Evolutionary conservation across 2,888 invertebrate species (phyloP).

Genomic region (Gisinianus flammeolus): DNA sequence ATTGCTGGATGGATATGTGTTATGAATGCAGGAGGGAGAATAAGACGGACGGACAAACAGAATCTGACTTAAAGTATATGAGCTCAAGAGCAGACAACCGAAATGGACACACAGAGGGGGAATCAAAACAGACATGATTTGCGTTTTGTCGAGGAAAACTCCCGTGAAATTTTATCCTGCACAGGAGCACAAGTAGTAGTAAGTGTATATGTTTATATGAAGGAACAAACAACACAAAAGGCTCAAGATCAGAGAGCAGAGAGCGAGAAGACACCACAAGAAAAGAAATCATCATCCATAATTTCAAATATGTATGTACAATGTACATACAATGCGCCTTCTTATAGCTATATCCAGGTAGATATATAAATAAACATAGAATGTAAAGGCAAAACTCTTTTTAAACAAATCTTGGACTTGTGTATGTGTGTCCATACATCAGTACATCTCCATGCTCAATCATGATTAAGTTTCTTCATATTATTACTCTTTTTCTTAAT

Average conservation of each 20-base stretch:
- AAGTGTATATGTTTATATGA: not conserved
- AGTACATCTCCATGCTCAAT: too few species aligned
- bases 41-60: not conserved
- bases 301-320: constrained; percentile 16
- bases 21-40: not conserved
- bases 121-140: constrained; percentile 38
- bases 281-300: constrained; percentile 33
- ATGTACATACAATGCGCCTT: not conserved
- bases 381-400: too few species aligned
- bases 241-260: not conserved
- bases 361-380: not conserved
- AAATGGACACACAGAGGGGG: constrained; percentile 36
- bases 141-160: constrained; percentile 37
- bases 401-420: too few species aligned
- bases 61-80: not conserved
- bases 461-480: too few species aligned
- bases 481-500: not conserved
- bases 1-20: not conserved
- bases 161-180: constrained; percentile 34
- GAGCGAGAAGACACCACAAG: not conserved
- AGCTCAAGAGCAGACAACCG: constrained; percentile 23
- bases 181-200: constrained; percentile 17
- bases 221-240: not conserved
- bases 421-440: too few species aligned
- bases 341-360: not conserved